A percentile compares a stretch with the other conserved stretches of the same genome.
Evolutionary conservation across 2,113 vertebrate species (phyloP).

Genomic region (Hyla sarda): DNA sequence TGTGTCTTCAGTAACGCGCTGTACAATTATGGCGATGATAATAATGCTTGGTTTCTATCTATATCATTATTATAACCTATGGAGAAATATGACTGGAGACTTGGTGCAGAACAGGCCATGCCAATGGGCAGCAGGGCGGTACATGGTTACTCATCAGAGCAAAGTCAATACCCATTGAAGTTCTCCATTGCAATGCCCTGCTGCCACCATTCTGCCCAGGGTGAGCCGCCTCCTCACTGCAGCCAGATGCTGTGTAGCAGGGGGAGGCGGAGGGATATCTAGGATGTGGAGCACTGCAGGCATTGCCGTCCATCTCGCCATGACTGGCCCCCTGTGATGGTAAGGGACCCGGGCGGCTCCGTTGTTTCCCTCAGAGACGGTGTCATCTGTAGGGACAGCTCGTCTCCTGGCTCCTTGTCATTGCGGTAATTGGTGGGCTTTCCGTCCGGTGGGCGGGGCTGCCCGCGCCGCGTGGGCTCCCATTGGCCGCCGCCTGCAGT

Average conservation of each 20-base stretch:
- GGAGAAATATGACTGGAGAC: no score
- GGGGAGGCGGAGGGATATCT: neutral
- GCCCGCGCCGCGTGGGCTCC: neutral
- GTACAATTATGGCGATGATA: no score
- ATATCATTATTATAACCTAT: no score
- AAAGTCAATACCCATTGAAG: neutral
- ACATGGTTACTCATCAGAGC: no score
- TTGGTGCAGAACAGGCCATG: no score
- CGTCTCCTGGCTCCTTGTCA: neutral
- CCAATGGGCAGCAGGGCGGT: no score
- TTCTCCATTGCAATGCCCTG: neutral
- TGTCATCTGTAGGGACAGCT: conserved; percentile 15
- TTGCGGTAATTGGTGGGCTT: conserved; percentile 44
- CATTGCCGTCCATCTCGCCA: no score
- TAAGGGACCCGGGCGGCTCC: neutral
- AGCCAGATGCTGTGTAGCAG: neutral
- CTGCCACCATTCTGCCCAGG: neutral
- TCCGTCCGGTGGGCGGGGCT: conserved; percentile 21
- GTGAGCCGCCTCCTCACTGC: neutral
- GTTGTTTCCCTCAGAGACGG: neutral
- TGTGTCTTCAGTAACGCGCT: no score
- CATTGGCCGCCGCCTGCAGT: conserved; percentile 39
- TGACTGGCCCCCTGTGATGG: no score
- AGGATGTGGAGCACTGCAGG: neutral
- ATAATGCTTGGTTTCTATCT: no score